phyloP scores from a whole-genome alignment of 2,113 vertebrate genomes.

The Thalassarche chlororhynchos region DNA sequence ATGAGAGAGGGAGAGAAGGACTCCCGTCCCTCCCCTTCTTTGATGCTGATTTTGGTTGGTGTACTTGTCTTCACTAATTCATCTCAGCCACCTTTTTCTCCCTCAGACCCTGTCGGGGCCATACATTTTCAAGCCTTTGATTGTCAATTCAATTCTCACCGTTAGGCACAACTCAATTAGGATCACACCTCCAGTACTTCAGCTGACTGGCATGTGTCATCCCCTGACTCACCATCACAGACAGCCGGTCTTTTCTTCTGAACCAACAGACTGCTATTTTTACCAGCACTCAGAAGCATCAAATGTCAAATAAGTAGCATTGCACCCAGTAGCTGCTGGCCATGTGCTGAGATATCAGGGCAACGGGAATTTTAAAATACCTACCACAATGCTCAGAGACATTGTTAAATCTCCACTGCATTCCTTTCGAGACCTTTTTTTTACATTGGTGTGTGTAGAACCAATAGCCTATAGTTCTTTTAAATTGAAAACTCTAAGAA shows the following conservation, averaged over 20 bases:
- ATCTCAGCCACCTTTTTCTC: neutral
- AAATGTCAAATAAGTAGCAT: neutral
- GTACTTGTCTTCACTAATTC: neutral
- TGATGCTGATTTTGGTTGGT: neutral
- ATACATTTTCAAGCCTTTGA: neutral
- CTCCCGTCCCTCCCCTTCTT: neutral
- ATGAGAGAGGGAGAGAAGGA: neutral
- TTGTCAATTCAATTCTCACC: neutral
- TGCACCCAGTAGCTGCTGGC: neutral
- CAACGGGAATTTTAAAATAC: neutral
- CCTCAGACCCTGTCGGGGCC: neutral
- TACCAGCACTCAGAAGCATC: neutral
- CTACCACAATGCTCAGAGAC: neutral
- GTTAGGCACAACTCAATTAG: neutral
- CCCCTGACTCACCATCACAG: neutral
- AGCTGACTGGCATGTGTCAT: constrained; percentile 11
- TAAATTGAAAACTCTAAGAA: neutral
- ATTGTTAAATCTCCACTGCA: neutral
- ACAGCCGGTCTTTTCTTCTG: neutral
- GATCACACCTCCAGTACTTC: neutral
- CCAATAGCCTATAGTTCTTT: neutral
- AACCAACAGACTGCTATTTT: neutral
- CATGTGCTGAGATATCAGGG: neutral
- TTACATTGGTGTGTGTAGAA: neutral
- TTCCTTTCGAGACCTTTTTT: neutral